Percentiles rank a stretch among this genome's conserved stretches.
Conservation (phyloP, 92 coral and sea anemone genomes). For the Parazoanthus swiftii region DNA sequence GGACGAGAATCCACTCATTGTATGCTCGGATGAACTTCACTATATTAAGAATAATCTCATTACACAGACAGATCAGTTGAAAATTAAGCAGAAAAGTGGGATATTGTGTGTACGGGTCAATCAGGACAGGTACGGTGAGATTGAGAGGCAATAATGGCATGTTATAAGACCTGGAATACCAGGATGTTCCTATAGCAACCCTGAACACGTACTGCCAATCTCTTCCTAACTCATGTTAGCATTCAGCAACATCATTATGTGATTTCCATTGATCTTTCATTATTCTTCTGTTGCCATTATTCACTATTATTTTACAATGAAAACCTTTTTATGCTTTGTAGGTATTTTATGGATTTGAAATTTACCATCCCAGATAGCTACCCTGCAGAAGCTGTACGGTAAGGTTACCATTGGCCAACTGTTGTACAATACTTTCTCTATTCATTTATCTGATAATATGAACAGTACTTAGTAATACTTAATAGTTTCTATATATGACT, state of each 20-base stretch:
- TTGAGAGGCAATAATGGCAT: background rate
- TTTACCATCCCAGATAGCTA: slow-evolving; percentile 88
- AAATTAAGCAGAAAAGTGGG: slow-evolving; percentile 92
- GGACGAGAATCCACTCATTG: slow-evolving; percentile 93
- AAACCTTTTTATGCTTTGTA: slow-evolving; percentile 35
- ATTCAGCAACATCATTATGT: background rate
- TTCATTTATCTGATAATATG: background rate
- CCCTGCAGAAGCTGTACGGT: slow-evolving; percentile 85
- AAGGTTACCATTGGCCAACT: background rate
- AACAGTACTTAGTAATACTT: too few relatives aligned
- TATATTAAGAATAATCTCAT: slow-evolving; percentile 77
- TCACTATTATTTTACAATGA: background rate
- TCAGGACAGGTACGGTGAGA: slow-evolving; percentile 64
- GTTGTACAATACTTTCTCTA: background rate
- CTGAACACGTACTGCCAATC: too few relatives aligned
- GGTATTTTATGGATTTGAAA: slow-evolving; percentile 79
- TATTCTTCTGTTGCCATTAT: too few relatives aligned
- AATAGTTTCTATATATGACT: too few relatives aligned
- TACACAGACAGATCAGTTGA: slow-evolving; percentile 73
- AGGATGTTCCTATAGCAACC: too few relatives aligned
- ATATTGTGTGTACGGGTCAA: slow-evolving; percentile 63
- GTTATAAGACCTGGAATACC: too few relatives aligned
- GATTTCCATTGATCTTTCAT: background rate
- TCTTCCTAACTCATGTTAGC: too few relatives aligned
- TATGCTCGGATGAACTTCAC: slow-evolving; percentile 91